Evolutionary conservation across 2,888 invertebrate genomes (phyloP).

Genomic region (Fragum whitleyi): DNA sequence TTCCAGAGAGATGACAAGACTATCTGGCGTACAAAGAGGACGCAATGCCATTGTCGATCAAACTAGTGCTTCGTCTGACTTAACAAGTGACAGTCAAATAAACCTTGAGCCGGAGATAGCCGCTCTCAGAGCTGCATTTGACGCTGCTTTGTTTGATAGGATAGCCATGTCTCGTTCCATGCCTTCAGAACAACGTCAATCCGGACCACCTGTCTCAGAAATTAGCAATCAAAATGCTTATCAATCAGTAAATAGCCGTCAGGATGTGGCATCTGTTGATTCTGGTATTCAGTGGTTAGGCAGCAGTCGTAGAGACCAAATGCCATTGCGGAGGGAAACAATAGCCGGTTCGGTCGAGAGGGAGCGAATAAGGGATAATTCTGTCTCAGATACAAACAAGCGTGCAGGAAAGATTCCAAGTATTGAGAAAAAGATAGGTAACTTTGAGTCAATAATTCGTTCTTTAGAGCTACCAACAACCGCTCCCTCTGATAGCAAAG

Average conservation of each 20-base stretch:
- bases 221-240: not conserved
- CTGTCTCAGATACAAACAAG: not conserved
- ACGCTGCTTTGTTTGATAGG: slow-evolving; percentile 22
- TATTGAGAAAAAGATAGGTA: not conserved
- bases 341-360: not conserved
- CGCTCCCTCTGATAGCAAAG: not conserved
- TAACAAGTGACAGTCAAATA: not conserved
- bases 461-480: not conserved
- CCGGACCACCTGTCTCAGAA: not conserved
- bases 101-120: slow-evolving; percentile 23
- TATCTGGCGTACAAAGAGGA: too few species aligned
- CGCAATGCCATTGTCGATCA: not conserved
- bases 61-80: not conserved
- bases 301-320: not conserved
- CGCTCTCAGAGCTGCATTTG: slow-evolving; percentile 18
- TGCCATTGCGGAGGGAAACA: not conserved
- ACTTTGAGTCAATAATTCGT: not conserved
- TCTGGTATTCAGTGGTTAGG: slow-evolving; percentile 10
- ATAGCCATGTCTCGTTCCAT: slow-evolving; percentile 12
- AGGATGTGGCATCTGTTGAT: not conserved
- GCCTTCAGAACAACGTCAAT: not conserved
- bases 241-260: not conserved
- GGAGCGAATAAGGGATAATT: not conserved
- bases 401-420: not conserved
- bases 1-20: too few species aligned